Conservation (phyloP, 2,113 vertebrate genomes). For the Abramis brama region DNA sequence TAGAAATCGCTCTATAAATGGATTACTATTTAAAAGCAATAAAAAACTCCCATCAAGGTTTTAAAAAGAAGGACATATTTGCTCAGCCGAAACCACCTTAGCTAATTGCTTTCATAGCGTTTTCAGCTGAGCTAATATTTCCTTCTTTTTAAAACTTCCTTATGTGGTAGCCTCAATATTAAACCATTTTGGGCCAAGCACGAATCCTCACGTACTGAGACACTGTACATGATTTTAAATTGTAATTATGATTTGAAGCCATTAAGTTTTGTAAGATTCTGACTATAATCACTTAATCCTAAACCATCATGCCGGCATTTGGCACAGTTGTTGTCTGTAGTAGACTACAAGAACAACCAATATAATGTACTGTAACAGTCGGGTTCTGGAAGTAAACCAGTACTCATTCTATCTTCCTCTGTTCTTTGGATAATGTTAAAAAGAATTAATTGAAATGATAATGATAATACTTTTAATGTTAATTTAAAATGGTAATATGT, state of each 20-base stretch:
- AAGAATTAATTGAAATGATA: background rate
- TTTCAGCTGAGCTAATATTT: background rate
- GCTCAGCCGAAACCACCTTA: too few relatives aligned
- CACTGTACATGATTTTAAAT: background rate
- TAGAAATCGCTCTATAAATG: background rate
- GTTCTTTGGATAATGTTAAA: background rate
- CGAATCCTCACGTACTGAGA: background rate
- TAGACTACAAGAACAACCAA: too few relatives aligned
- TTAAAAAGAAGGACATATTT: too few relatives aligned
- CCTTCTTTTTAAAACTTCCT: background rate
- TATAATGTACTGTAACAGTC: too few relatives aligned
- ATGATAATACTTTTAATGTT: too few relatives aligned
- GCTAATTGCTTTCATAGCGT: background rate
- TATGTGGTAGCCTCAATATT: background rate
- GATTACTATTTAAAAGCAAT: background rate
- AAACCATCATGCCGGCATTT: too few relatives aligned
- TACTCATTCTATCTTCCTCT: background rate
- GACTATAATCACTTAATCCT: background rate
- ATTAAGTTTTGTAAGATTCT: background rate
- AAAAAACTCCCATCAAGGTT: background rate
- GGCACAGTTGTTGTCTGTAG: too few relatives aligned
- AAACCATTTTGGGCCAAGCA: background rate
- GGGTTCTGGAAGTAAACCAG: too few relatives aligned
- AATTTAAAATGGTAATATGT: too few relatives aligned
- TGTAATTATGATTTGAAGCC: background rate